Percentiles rank a stretch among this genome's conserved stretches.
Evolutionary conservation across 2,113 vertebrate genomes (phyloP).

Genomic region (Hemibagrus wyckioides): DNA sequence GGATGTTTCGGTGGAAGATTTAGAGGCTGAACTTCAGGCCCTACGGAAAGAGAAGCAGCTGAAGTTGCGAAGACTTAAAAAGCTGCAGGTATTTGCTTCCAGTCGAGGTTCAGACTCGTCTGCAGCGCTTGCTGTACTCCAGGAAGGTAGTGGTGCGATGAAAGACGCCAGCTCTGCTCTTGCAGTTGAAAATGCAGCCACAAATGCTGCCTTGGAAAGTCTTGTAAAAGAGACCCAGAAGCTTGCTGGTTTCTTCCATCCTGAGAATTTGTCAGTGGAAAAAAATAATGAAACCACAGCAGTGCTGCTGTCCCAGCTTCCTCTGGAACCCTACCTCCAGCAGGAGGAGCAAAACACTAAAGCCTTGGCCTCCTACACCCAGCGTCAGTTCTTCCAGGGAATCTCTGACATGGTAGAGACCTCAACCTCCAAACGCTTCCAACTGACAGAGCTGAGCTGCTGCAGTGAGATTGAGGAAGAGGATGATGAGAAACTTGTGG

Average conservation of each 20-base stretch:
- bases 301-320: slow-evolving; percentile 79
- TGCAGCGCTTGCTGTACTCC: slow-evolving; percentile 64
- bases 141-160: slow-evolving; percentile 59
- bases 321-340: slow-evolving; percentile 80
- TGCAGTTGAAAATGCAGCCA: slow-evolving; percentile 68
- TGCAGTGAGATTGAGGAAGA: slow-evolving; percentile 58
- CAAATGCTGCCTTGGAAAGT: slow-evolving; percentile 73
- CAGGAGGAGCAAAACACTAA: slow-evolving; percentile 84
- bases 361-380: slow-evolving; percentile 74
- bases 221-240: slow-evolving; percentile 70
- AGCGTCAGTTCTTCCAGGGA: slow-evolving; percentile 75
- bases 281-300: slow-evolving; percentile 36
- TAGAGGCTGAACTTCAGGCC: slow-evolving; percentile 78
- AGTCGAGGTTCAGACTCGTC: slow-evolving; percentile 66
- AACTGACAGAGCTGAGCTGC: slow-evolving; percentile 72
- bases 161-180: slow-evolving; percentile 70
- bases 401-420: slow-evolving; percentile 73
- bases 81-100: slow-evolving; percentile 75
- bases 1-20: slow-evolving; percentile 69
- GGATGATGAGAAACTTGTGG: slow-evolving; percentile 50
- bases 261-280: slow-evolving; percentile 51
- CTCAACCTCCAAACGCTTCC: slow-evolving; percentile 74
- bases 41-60: slow-evolving; percentile 78
- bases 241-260: slow-evolving; percentile 71
- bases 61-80: slow-evolving; percentile 76